Percentiles rank a stretch among this genome's conserved stretches.
Evolutionary conservation across 2,888 invertebrate species (phyloP).

Genomic region (Orchesella flavescens): DNA sequence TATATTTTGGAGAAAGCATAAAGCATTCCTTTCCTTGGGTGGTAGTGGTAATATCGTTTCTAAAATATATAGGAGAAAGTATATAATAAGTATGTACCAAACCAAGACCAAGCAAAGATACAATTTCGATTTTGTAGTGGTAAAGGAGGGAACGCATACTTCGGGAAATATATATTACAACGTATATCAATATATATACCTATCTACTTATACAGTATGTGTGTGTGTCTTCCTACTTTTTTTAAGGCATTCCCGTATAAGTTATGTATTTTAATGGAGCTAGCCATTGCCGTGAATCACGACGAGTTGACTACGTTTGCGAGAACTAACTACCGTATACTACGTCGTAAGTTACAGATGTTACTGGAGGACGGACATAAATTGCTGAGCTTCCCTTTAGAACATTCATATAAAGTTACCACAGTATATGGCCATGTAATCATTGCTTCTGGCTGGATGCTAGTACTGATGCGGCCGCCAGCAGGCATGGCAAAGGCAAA

Average conservation of each 20-base stretch:
- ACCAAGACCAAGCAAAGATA: no score
- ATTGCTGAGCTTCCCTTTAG: conserved; percentile 65
- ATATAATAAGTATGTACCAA: background rate
- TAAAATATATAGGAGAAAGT: conserved; percentile 15
- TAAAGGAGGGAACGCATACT: no score
- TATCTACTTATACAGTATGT: background rate
- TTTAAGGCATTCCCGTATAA: background rate
- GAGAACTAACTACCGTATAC: conserved; percentile 12
- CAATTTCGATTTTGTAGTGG: background rate
- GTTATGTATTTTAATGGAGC: conserved; percentile 56
- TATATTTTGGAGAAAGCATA: background rate
- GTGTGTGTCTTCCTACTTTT: background rate
- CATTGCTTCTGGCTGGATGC: conserved; percentile 21
- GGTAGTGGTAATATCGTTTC: background rate
- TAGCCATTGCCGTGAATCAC: conserved; percentile 53
- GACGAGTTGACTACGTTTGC: conserved; percentile 40
- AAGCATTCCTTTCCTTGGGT: conserved; percentile 1
- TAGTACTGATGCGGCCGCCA: background rate
- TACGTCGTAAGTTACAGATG: conserved; percentile 69
- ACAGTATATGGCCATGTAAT: conserved; percentile 11
- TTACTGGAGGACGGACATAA: conserved; percentile 65
- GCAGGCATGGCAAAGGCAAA: conserved; percentile 1
- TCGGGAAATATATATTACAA: background rate
- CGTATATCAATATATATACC: background rate
- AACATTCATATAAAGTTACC: conserved; percentile 47